Evolutionary conservation across 2,797 vertebrate genomes (phyloP).

Genomic region (Spinus olivaceus): DNA sequence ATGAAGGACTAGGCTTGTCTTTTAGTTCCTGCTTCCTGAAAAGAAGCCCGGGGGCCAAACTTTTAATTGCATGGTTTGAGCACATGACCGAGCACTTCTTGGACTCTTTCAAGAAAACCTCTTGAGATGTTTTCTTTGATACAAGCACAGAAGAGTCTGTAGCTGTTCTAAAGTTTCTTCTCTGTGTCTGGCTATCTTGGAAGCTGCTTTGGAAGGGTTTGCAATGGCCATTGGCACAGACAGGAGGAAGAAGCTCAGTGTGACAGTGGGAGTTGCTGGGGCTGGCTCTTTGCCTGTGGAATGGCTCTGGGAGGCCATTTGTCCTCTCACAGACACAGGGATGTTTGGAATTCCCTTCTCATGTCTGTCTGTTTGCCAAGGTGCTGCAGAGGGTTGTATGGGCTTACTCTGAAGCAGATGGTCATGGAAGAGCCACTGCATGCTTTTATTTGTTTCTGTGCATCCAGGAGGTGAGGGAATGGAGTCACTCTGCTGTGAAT

Average conservation of each 20-base stretch:
- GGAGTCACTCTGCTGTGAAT: background rate
- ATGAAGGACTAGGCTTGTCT: background rate
- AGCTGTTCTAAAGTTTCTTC: background rate
- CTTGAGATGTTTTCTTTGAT: background rate
- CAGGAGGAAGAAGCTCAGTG: background rate
- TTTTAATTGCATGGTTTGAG: background rate
- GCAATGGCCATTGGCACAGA: background rate
- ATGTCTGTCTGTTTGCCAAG: background rate
- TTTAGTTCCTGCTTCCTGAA: background rate
- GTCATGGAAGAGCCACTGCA: background rate
- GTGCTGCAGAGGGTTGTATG: background rate
- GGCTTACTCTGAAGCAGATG: background rate
- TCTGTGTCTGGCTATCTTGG: background rate
- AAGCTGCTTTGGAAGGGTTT: background rate
- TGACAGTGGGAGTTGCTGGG: background rate
- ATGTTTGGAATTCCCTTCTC: background rate
- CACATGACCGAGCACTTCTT: background rate
- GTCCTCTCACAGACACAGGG: accelerated
- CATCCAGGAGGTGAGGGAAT: background rate
- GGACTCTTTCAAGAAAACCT: background rate
- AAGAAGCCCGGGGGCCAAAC: background rate
- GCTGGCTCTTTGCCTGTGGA: background rate
- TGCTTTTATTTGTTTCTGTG: background rate
- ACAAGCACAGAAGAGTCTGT: background rate
- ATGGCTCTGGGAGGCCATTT: background rate